These are phyloP conservation scores for Umimayanthus chanpuru DNA, from an alignment of 92 coral and sea anemone genomes.

Conservation along the genomic window DNA sequence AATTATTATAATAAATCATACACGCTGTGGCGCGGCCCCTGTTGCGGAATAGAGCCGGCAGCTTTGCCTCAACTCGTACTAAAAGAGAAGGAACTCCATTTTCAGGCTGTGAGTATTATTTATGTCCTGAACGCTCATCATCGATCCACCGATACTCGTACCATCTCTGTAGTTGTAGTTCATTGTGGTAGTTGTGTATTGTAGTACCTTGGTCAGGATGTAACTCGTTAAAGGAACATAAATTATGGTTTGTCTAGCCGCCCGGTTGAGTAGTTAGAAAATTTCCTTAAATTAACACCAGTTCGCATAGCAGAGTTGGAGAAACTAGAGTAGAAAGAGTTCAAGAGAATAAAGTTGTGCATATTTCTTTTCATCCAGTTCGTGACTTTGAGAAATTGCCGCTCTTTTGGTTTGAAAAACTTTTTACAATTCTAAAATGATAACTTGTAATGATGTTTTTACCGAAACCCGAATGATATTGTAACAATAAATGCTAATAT, in stretches of 20 bases:
- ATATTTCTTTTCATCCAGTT: slow-evolving; percentile 25
- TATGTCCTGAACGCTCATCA: neutral
- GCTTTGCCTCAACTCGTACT: neutral
- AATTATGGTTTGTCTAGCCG: neutral
- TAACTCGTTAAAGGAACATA: neutral
- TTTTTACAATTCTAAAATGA: neutral
- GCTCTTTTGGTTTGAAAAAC: slow-evolving; percentile 20
- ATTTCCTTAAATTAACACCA: slow-evolving; percentile 9
- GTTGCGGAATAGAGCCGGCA: neutral
- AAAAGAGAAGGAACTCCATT: neutral
- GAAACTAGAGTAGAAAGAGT: neutral
- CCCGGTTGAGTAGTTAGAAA: neutral
- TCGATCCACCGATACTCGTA: neutral
- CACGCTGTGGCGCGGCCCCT: neutral
- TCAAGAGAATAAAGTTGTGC: slow-evolving; percentile 7
- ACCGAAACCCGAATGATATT: slow-evolving; percentile 18
- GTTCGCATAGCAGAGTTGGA: neutral
- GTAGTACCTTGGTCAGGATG: too few relatives aligned
- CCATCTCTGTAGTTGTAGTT: slow-evolving; percentile 1
- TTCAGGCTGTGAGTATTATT: slow-evolving; percentile 27
- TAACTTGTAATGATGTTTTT: slow-evolving; percentile 4
- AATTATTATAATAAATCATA: too few relatives aligned
- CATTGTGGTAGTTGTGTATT: neutral
- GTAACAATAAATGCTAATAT: slow-evolving; percentile 30
- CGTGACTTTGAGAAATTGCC: neutral